Conservation (phyloP, 2,113 vertebrate species). For the Ctenomys sociabilis region DNA sequence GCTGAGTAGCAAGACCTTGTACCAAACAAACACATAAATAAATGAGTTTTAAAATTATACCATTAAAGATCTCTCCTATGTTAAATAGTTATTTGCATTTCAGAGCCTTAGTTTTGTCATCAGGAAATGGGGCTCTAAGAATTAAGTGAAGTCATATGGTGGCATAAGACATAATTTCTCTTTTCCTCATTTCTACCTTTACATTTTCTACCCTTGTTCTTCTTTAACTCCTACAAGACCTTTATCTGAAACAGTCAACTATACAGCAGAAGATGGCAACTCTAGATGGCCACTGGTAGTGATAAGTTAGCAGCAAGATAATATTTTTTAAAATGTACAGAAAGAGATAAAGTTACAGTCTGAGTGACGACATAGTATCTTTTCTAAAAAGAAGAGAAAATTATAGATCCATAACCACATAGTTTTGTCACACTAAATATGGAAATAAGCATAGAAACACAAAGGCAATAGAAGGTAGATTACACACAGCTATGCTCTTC, state of each 20-base stretch:
- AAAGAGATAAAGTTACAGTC: neutral
- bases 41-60: neutral
- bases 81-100: neutral
- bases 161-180: neutral
- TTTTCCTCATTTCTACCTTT: neutral
- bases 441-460: constrained; percentile 52
- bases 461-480: constrained; percentile 53
- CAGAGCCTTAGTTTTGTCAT: constrained; percentile 24
- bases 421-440: constrained; percentile 11
- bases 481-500: neutral
- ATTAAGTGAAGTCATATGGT: neutral
- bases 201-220: neutral
- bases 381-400: constrained; percentile 51
- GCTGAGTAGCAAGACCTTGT: too few species aligned
- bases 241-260: neutral
- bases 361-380: neutral
- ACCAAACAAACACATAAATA: too few species aligned
- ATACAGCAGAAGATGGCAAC: neutral
- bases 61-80: neutral
- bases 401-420: neutral
- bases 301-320: neutral
- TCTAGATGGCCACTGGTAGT: neutral
- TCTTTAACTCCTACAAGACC: constrained; percentile 23
- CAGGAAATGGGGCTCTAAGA: neutral
- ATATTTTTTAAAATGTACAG: constrained; percentile 52